Percentiles rank a stretch among this genome's conserved stretches.
These are phyloP conservation scores for Phalacrocorax brasilianus DNA, from an alignment of 2,113 vertebrate species.

Conservation along the genomic window DNA sequence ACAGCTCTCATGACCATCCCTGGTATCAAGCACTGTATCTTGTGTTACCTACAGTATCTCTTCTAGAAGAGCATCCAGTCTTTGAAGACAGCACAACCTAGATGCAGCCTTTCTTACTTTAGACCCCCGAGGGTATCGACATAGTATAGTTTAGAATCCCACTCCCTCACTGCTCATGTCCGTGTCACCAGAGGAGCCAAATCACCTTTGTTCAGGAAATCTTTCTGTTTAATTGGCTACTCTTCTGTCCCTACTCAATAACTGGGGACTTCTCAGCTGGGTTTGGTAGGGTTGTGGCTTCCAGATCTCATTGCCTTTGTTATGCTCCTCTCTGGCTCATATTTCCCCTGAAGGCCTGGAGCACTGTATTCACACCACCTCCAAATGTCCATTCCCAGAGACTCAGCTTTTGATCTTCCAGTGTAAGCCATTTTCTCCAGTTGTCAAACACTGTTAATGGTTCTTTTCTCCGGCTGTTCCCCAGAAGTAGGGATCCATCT, in stretches of 20 bases:
- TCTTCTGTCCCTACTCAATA: neutral
- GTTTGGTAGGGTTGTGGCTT: neutral
- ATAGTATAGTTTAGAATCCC: neutral
- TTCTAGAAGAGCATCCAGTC: neutral
- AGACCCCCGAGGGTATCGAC: neutral
- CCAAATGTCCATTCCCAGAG: neutral
- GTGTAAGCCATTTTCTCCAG: neutral
- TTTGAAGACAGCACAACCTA: neutral
- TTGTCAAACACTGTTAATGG: neutral
- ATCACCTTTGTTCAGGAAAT: neutral
- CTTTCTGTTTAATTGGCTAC: neutral
- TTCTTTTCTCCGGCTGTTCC: neutral
- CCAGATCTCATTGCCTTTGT: neutral
- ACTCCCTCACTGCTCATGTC: neutral
- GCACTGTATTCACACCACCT: neutral
- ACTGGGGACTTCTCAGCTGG: neutral
- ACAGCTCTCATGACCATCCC: neutral
- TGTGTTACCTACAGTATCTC: neutral
- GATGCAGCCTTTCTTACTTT: neutral
- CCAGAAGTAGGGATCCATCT: neutral
- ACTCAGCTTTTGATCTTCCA: neutral
- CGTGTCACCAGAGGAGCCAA: neutral
- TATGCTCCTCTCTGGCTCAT: neutral
- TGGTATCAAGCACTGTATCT: neutral
- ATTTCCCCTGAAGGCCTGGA: neutral